Evolutionary conservation across 2,888 invertebrate genomes (phyloP), one percentile per base, ranked within the genome.

Genomic region (Xestoiulus laeticollis): DNA sequence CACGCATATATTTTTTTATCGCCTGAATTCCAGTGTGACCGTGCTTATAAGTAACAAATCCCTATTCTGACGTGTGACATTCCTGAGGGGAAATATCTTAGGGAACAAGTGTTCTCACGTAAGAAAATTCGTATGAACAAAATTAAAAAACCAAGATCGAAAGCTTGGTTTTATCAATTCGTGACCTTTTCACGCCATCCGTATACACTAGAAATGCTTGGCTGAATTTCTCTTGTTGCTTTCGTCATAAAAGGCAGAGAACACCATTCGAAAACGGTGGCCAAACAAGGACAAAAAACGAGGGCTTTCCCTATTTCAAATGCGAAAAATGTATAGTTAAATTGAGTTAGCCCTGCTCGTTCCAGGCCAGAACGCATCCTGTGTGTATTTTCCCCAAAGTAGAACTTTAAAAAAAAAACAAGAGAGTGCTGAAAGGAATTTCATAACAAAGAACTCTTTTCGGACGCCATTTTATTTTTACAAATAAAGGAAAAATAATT

Each of bases 351-450:
- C 4, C 14, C 53, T 19, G 19, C 16, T 19, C 53, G 53, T 53
- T 53, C 53, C 53, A 53, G 53, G 53, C 53, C 53, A 53, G 53
- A 53, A 53, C 53, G 53, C 53, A 53, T 53, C 53, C 44, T 44
- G 44, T 12, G n/a, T n/a, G 14, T 44, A 44, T 44, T 44, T 12
- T 8, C 14, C 44, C 53, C 53, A 19, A 53, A 53, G 14, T 53
- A 19, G 53, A 53, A 53, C 53, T n/a, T n/a, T n/a, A n/a, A n/a
- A n/a, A 53, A 4, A 53, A 53, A 53, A 53, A 53, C 53, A 12
- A 53, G 5, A 14, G 4, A 16, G 16, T 16, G 53, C 19, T 53
- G 53, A 53, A 53, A 16, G 53, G 53, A 12, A 53, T 53, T 53
- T 16, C 19, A 19, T 12, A 43, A 43, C 6, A 12, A 5, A 12